phyloP scores from a whole-genome alignment of 2,888 invertebrate species.

The Coleophora deauratella region DNA sequence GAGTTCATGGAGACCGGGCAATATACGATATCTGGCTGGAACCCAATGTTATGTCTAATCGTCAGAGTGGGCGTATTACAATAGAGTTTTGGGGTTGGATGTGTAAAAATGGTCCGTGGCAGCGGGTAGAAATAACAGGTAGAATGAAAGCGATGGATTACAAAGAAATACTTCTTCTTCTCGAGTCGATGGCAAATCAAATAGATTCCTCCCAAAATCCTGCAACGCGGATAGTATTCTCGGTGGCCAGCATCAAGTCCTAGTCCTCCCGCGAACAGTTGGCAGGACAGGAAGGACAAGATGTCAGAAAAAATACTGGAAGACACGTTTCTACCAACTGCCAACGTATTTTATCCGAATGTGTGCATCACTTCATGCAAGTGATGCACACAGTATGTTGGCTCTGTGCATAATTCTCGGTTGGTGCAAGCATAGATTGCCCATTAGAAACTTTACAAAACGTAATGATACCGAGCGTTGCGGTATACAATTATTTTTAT shows the following conservation, averaged over 20 bases:
- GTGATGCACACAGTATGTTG: no score
- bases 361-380: slow-evolving; percentile 6
- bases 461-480: no score
- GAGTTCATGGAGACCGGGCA: slow-evolving; percentile 2
- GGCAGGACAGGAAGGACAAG: no score
- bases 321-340: slow-evolving; percentile 5
- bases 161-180: no score
- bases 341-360: slow-evolving; percentile 3
- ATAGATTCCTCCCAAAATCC: no score
- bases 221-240: no score
- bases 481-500: no score
- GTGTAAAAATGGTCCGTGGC: not conserved
- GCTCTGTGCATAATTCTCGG: slow-evolving; percentile 7
- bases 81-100: not conserved
- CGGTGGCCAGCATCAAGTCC: no score
- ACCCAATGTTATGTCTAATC: not conserved
- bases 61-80: not conserved
- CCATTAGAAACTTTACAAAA: no score
- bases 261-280: no score
- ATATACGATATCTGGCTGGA: slow-evolving; percentile 3
- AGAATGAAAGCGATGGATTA: slow-evolving; percentile 5
- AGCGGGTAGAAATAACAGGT: slow-evolving; percentile 9
- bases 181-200: no score
- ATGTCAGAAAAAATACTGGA: no score
- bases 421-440: not conserved